A percentile compares a stretch with the other conserved stretches of the same genome.
phyloP scores from a whole-genome alignment of 2,113 vertebrate species.

The Oreochromis aureus region DNA sequence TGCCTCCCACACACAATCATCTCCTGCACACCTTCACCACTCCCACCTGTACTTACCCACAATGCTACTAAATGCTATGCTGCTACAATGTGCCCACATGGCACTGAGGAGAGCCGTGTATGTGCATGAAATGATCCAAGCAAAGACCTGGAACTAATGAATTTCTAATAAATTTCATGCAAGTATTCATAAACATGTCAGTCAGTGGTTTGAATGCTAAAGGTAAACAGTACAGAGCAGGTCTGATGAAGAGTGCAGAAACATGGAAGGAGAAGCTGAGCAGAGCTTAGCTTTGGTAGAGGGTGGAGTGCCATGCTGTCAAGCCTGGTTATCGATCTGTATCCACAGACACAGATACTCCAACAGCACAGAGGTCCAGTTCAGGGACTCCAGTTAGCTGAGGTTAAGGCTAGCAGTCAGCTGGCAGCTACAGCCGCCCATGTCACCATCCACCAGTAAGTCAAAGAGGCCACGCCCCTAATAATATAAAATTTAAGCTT shows the following conservation, averaged over 20 bases:
- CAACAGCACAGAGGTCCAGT: neutral
- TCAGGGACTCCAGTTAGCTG: neutral
- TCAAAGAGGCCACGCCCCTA: neutral
- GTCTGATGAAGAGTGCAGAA: neutral
- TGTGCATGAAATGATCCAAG: neutral
- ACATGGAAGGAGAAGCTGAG: neutral
- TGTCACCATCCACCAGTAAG: neutral
- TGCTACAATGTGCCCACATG: neutral
- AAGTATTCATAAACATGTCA: neutral
- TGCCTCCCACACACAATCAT: neutral
- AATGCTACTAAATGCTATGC: neutral
- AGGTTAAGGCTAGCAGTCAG: neutral
- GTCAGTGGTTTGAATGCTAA: neutral
- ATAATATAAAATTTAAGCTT: neutral
- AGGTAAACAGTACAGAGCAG: neutral
- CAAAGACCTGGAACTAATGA: neutral
- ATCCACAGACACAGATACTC: neutral
- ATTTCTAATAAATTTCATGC: neutral
- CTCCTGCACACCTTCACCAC: slow-evolving; percentile 59
- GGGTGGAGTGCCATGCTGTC: neutral
- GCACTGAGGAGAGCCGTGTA: neutral
- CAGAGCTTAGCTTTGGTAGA: neutral
- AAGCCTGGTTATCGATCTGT: neutral
- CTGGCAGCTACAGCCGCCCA: neutral
- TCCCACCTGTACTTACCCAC: slow-evolving; percentile 51